phyloP scores from a whole-genome alignment of 37 sponge, comb jelly and placozoan species.

The Eunapius fragilis region DNA sequence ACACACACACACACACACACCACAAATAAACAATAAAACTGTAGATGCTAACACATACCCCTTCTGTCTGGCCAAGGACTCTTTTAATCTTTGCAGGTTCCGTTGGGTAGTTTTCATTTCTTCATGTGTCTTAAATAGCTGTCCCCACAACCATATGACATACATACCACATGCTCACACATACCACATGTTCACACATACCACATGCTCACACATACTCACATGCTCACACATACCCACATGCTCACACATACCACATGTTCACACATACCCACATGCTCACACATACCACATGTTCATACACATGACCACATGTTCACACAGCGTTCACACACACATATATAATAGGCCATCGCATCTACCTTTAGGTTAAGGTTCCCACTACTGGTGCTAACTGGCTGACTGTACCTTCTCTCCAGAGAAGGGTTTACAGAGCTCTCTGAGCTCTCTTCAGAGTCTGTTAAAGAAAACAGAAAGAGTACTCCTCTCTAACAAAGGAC shows the following conservation, averaged over 20 bases:
- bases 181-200: too few relatives aligned
- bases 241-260: neutral
- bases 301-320: too few relatives aligned
- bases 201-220: too few relatives aligned
- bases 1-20: neutral
- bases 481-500: too few relatives aligned
- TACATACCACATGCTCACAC: neutral
- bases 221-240: neutral
- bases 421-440: too few relatives aligned
- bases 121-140: conserved; percentile 70
- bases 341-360: neutral
- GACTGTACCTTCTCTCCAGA: neutral
- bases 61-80: conserved; percentile 48
- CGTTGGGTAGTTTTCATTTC: conserved; percentile 48
- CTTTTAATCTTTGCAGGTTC: conserved; percentile 22
- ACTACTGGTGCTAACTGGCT: neutral
- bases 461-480: too few relatives aligned
- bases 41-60: conserved; percentile 1
- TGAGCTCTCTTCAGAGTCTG: too few relatives aligned
- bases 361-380: conserved; percentile 55
- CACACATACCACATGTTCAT: too few relatives aligned
- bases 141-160: neutral
- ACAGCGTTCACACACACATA: too few relatives aligned
- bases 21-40: neutral
- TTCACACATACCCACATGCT: neutral